Evolutionary conservation across 2,888 invertebrate species (phyloP).

Genomic region (Brachyptera risi): DNA sequence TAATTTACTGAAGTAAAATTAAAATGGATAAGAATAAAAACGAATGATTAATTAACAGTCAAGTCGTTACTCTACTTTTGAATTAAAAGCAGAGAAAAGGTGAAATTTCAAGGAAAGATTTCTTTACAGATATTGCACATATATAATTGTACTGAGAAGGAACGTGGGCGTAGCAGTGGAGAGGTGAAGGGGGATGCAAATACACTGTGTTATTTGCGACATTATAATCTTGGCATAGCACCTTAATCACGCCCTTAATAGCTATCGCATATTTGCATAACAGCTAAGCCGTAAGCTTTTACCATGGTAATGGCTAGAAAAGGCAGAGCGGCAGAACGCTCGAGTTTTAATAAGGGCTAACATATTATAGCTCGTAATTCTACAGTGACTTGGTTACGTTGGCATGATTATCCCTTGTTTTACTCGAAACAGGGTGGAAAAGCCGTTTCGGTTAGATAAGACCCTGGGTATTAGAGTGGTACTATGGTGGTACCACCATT

Average conservation of each 20-base stretch:
- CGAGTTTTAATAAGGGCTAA: slow-evolving; percentile 17
- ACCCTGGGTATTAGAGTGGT: slow-evolving; percentile 5
- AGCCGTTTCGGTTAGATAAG: slow-evolving; percentile 5
- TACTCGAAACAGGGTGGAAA: not conserved
- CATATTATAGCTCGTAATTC: slow-evolving; percentile 7
- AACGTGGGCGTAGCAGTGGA: no score
- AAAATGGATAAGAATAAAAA: no score
- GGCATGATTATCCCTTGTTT: no score
- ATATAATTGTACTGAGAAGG: no score
- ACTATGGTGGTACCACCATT: not conserved
- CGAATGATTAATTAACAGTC: no score
- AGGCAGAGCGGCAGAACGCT: not conserved
- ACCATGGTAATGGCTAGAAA: not conserved
- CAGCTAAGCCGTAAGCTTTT: slow-evolving; percentile 5
- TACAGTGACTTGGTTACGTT: not conserved
- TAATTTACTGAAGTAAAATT: no score
- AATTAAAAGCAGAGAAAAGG: not conserved
- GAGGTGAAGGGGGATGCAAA: not conserved
- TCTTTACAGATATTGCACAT: no score
- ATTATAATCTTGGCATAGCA: slow-evolving; percentile 13
- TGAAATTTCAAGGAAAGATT: no score
- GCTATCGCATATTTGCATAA: slow-evolving; percentile 21
- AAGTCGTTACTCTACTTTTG: no score
- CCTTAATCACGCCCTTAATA: slow-evolving; percentile 20
- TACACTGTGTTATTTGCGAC: slow-evolving; percentile 17